Base-by-base conservation (phyloP, 2,888 invertebrate species). In the Catonia carolina region DNA sequence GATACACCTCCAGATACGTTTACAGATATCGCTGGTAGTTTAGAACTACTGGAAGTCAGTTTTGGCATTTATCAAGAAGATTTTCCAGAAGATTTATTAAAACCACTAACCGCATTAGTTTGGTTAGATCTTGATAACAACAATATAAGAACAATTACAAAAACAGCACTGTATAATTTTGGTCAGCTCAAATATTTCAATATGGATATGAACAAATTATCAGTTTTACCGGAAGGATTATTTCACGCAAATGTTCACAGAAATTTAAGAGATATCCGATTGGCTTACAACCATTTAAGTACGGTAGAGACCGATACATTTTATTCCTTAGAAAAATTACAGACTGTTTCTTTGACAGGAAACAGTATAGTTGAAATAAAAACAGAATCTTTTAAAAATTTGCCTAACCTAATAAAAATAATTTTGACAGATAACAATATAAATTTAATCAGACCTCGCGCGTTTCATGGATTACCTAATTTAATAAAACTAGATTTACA, bases 121-220 rank as follows among this genome's bases (percentile, higher is more conserved):
- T 91, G 89, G 87, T 74, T 93, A 59, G 88, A 90, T 1, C 75
- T 92, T 67, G 92, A 93, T 72, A 90, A 91, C 73, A 93, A 93
- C 68, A 88, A 89, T 69, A 82, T 92, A 65, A 84, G 86, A 69
- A 77, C 79, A 12, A 75, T 91, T 14, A 81, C 83, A 54, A 77
- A 84, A 39, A 80, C 84, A n/a, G 83, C 87, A 5, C 78, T 90
- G 37, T 81, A 82, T 59, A 77, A 81, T 50, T 80, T 87, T 70
- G 77, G 78, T 6, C 82, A 82, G 67, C 70, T 89, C 22, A 85
- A 85, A 68, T 91, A 91, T 73, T 76, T 92, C 56, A 92, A 92
- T 72, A 74, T 94, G 67, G 91, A 91, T 68, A 89, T 88, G 54
- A 94, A 94, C 73, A 81, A 86, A 66, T 77, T 94, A 10, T 81